A percentile compares a stretch with the other conserved stretches of the same genome.
These are phyloP conservation scores for Bovichtus diacanthus DNA, from an alignment of 2,797 vertebrate genomes.

Conservation along the genomic window DNA sequence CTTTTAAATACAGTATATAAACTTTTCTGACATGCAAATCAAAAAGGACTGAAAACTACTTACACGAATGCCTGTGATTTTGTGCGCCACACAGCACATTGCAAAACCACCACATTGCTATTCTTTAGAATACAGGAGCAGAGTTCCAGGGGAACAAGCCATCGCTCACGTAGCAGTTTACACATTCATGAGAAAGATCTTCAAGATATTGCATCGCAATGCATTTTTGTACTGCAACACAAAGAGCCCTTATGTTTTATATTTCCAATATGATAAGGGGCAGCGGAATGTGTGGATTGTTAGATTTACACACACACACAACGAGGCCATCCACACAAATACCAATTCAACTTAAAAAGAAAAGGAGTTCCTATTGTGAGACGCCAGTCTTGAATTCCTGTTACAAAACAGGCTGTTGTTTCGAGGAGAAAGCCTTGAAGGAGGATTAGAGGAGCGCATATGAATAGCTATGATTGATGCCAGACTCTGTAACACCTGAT, in stretches of 20 bases:
- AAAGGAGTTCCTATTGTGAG: background rate
- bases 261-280: background rate
- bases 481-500: constrained; percentile 12
- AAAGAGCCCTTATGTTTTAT: background rate
- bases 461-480: constrained; percentile 10
- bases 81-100: background rate
- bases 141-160: background rate
- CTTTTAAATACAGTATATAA: constrained; percentile 1
- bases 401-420: constrained; percentile 1
- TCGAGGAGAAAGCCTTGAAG: background rate
- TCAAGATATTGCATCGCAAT: background rate
- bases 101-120: background rate
- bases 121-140: background rate
- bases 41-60: background rate
- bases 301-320: background rate
- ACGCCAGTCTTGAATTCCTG: background rate
- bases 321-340: background rate
- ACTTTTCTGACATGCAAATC: background rate
- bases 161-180: background rate
- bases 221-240: background rate
- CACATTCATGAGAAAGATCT: background rate
- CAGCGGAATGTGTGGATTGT: background rate
- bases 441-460: constrained; percentile 20
- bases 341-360: background rate
- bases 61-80: background rate